Conservation (phyloP, 2,888 invertebrate species). For the Andrena dorsata region DNA sequence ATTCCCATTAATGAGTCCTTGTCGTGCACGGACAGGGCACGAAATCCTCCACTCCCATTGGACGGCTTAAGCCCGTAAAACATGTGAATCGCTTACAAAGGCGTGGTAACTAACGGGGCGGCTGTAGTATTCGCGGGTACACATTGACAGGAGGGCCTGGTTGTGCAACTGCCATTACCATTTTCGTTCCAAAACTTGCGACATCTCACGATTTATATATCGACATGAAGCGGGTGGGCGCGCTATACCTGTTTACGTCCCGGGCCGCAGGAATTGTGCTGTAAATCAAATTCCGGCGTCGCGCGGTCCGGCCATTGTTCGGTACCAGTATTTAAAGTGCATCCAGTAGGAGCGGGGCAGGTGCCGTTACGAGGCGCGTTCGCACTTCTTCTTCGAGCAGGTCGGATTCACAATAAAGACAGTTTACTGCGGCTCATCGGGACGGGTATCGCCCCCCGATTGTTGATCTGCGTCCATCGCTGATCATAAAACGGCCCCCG, state of each 20-base stretch:
- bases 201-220: conserved; percentile 66
- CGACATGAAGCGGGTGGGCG: conserved; percentile 34
- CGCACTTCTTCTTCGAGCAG: conserved; percentile 64
- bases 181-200: conserved; percentile 63
- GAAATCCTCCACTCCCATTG: conserved; percentile 28
- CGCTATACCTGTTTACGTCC: conserved; percentile 67
- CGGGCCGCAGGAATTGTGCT: conserved; percentile 45
- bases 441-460: conserved; percentile 72
- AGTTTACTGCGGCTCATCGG: conserved; percentile 74
- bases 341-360: conserved; percentile 53
- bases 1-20: conserved; percentile 33
- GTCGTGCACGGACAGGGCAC: neutral
- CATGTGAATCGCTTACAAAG: neutral
- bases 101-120: conserved; percentile 39
- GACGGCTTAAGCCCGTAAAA: conserved; percentile 33
- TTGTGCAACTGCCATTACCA: conserved; percentile 60
- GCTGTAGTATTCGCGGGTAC: conserved; percentile 21
- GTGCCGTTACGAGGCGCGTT: conserved; percentile 62
- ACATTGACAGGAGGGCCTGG: conserved; percentile 6
- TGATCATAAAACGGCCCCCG: conserved; percentile 72
- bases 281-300: conserved; percentile 68
- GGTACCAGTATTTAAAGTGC: conserved; percentile 47
- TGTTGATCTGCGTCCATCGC: conserved; percentile 73
- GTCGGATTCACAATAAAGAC: conserved; percentile 65
- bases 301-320: conserved; percentile 60